A percentile compares a stretch with the other conserved stretches of the same genome.
Evolutionary conservation across 2,113 vertebrate genomes (phyloP).

Genomic region (Campylorhamphus procurvoides): DNA sequence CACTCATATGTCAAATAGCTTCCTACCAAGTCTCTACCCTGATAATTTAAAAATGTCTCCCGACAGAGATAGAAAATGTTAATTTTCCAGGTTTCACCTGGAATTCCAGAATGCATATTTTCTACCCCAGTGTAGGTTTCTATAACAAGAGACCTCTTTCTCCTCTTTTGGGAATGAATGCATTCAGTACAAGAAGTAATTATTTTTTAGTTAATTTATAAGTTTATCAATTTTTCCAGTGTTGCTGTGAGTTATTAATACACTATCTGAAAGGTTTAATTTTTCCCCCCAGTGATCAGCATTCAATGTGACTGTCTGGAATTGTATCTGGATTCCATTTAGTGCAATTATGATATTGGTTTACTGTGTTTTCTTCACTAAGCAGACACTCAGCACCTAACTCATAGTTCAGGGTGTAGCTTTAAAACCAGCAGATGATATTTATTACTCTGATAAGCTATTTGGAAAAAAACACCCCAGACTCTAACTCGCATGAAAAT

Average conservation of each 20-base stretch:
- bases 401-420: background rate
- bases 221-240: background rate
- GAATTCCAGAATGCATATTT: background rate
- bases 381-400: background rate
- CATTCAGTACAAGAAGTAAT: background rate
- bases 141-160: background rate
- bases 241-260: background rate
- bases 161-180: background rate
- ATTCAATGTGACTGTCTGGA: background rate
- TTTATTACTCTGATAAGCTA: constrained; percentile 3
- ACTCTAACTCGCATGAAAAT: background rate
- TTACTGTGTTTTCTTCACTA: background rate
- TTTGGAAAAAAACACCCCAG: background rate
- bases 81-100: background rate
- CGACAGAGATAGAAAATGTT: background rate
- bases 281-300: background rate
- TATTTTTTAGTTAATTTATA: background rate
- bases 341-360: background rate
- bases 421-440: background rate
- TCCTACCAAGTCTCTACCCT: background rate
- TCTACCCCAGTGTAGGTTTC: background rate
- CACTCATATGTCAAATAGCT: background rate
- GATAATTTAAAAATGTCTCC: background rate
- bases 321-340: constrained; percentile 7
- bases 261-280: background rate